Conservation (phyloP, 2,888 invertebrate species). For the Aporophyla lueneburgensis region DNA sequence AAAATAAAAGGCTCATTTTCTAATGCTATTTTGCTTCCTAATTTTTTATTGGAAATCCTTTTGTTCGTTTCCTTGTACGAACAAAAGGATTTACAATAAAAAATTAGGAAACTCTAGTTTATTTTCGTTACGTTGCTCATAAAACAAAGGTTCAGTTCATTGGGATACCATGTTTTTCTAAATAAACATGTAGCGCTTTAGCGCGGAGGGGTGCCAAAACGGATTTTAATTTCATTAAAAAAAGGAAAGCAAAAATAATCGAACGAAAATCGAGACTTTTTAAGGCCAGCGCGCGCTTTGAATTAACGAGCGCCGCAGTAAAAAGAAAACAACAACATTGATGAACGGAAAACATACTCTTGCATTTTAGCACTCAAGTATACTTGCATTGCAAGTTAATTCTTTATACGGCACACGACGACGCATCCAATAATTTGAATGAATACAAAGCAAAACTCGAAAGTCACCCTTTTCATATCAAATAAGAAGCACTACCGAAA, state of each 20-base stretch:
- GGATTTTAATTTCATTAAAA: constrained; percentile 65
- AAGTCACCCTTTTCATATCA: constrained; percentile 17
- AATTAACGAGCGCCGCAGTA: constrained; percentile 38
- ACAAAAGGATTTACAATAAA: constrained; percentile 8
- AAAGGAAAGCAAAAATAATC: constrained; percentile 48
- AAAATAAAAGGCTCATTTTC: no score
- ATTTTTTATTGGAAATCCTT: no score
- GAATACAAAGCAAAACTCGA: background rate
- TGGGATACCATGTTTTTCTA: constrained; percentile 59
- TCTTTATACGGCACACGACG: background rate
- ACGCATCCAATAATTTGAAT: background rate
- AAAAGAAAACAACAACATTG: constrained; percentile 25
- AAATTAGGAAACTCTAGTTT: background rate
- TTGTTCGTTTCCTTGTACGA: no score
- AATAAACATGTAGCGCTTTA: constrained; percentile 61
- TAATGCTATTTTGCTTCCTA: no score
- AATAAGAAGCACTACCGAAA: constrained; percentile 23
- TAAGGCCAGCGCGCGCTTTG: constrained; percentile 27
- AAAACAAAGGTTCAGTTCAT: constrained; percentile 61
- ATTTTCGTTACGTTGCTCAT: constrained; percentile 3
- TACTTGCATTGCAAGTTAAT: constrained; percentile 1
- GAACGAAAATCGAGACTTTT: constrained; percentile 52
- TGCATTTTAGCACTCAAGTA: constrained; percentile 11
- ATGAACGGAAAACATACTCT: background rate
- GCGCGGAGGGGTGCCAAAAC: constrained; percentile 56